These are phyloP conservation scores for Ardeotis arabs DNA, from an alignment of 2,113 vertebrate genomes.

Conservation along the genomic window DNA sequence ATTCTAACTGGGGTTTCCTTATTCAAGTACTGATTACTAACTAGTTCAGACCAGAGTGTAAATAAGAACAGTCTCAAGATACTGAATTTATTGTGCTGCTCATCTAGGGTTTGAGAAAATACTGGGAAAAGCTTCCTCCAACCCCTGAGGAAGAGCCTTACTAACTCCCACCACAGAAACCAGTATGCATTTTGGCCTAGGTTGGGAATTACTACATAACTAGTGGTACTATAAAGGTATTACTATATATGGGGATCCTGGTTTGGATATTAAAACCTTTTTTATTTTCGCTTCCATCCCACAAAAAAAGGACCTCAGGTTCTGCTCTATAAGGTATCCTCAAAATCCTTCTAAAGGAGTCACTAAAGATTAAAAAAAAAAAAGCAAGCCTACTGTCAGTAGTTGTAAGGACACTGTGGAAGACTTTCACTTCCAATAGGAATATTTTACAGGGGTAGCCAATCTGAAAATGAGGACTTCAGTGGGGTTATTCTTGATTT, in stretches of 20 bases:
- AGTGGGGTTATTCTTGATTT: not conserved
- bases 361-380: not conserved
- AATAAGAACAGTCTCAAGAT: not conserved
- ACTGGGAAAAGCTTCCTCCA: not conserved
- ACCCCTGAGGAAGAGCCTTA: not conserved
- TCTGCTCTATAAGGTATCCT: not conserved
- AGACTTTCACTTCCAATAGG: not conserved
- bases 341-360: not conserved
- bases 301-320: not conserved
- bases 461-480: not conserved
- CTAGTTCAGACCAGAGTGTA: not conserved
- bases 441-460: not conserved
- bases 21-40: not conserved
- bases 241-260: not conserved
- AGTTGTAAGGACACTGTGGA: not conserved
- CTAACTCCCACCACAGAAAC: not conserved
- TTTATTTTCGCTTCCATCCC: not conserved
- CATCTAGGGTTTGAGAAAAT: not conserved
- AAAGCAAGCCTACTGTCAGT: not conserved
- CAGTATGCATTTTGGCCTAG: not conserved
- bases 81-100: not conserved
- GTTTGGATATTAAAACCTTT: not conserved
- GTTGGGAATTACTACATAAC: not conserved
- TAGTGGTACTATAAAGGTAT: not conserved
- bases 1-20: not conserved